Evolutionary conservation across 2,113 vertebrate species (phyloP).

Genomic region (Forbesichthys agassizii): DNA sequence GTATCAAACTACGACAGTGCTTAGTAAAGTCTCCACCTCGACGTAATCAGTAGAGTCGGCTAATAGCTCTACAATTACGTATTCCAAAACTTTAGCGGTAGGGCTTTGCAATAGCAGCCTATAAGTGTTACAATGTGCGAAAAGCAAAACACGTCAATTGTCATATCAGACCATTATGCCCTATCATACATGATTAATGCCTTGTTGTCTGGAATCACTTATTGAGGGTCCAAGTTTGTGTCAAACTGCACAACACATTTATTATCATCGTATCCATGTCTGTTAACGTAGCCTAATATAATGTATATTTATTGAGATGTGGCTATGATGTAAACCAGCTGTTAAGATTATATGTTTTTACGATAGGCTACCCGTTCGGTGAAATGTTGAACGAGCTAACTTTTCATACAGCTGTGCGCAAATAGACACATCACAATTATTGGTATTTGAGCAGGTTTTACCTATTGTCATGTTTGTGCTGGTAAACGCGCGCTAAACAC

Average conservation of each 20-base stretch:
- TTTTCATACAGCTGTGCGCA: no score
- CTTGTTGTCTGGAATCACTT: slow-evolving; percentile 7
- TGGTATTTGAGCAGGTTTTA: slow-evolving; percentile 8
- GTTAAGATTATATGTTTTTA: no score
- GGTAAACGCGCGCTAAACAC: slow-evolving; percentile 4
- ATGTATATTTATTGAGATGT: no score
- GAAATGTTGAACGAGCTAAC: no score
- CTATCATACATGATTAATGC: neutral
- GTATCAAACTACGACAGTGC: slow-evolving; percentile 15
- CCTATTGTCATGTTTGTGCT: slow-evolving; percentile 18
- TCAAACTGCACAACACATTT: neutral
- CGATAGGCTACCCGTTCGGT: no score
- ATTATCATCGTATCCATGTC: neutral
- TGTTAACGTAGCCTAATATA: no score
- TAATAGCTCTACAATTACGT: slow-evolving; percentile 30
- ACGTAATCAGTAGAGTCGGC: slow-evolving; percentile 23
- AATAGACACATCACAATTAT: neutral
- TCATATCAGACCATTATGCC: neutral
- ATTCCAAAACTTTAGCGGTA: slow-evolving; percentile 30
- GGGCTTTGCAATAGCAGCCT: slow-evolving; percentile 31
- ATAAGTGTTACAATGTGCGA: slow-evolving; percentile 18
- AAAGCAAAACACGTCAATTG: slow-evolving; percentile 20
- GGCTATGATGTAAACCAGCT: no score
- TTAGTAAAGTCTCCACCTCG: slow-evolving; percentile 32
- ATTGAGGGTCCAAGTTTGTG: neutral